phyloP scores from a whole-genome alignment of 2,113 vertebrate genomes.

The Nymphicus hollandicus region DNA sequence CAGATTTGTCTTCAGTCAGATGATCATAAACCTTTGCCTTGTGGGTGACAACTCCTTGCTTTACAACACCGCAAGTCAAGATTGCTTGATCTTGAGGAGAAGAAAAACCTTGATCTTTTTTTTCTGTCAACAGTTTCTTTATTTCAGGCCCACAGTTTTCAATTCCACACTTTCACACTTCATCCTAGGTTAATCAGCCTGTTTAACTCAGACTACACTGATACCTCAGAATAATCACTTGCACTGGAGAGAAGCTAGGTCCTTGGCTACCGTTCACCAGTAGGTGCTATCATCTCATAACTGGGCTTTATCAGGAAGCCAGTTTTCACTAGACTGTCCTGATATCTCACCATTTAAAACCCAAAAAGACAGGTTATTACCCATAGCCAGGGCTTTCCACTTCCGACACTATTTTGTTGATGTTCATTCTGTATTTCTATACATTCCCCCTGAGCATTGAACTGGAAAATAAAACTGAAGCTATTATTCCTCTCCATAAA shows the following conservation, averaged over 20 bases:
- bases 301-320: not conserved
- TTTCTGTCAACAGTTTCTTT: not conserved
- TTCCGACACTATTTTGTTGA: slow-evolving; percentile 10
- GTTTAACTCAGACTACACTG: not conserved
- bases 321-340: not conserved
- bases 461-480: slow-evolving; percentile 53
- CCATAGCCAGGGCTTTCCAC: not conserved
- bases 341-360: not conserved
- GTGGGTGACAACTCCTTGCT: not conserved
- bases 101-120: not conserved
- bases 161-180: not conserved
- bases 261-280: not conserved
- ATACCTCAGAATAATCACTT: not conserved
- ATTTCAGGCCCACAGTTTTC: not conserved
- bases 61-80: not conserved
- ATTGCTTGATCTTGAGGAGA: not conserved
- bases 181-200: not conserved
- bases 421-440: slow-evolving; percentile 41
- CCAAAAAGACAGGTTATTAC: not conserved
- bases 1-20: slow-evolving; percentile 7
- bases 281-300: not conserved
- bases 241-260: not conserved
- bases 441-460: not conserved
- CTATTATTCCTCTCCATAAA: slow-evolving; percentile 46
- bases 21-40: not conserved